Evolutionary conservation across 2,797 vertebrate genomes (phyloP).

Genomic region (Apodemus agrarius): DNA sequence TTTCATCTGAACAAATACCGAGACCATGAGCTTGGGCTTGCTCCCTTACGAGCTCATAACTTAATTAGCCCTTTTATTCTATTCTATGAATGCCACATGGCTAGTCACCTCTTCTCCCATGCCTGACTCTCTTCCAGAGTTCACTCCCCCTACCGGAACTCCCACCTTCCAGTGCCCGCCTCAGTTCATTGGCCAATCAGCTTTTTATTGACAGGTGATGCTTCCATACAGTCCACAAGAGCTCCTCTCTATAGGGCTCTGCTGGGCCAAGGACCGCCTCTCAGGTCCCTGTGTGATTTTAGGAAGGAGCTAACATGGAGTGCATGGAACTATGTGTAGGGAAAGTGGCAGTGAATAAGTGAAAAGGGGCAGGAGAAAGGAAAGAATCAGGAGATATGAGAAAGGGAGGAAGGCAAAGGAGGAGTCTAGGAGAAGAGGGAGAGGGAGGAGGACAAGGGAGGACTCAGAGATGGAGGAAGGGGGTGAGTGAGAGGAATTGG

Average conservation of each 20-base stretch:
- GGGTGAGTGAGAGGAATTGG: not conserved
- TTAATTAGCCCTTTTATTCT: not conserved
- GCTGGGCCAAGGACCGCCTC: fast-evolving
- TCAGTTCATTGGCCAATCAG: not conserved
- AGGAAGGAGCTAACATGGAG: not conserved
- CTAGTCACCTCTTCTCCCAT: not conserved
- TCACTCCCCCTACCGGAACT: not conserved
- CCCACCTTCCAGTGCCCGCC: not conserved
- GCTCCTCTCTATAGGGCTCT: not conserved
- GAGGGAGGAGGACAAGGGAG: not conserved
- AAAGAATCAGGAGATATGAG: not conserved
- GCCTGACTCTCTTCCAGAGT: not conserved
- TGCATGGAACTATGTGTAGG: no score
- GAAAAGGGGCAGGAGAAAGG: not conserved
- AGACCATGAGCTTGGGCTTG: not conserved
- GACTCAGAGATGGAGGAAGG: not conserved
- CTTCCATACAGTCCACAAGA: not conserved
- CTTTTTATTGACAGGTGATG: not conserved
- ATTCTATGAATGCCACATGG: not conserved
- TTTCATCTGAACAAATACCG: not conserved
- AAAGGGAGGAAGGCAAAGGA: not conserved
- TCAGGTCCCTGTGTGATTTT: not conserved
- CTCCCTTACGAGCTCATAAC: not conserved
- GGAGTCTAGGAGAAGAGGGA: not conserved
- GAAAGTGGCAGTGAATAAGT: not conserved